phyloP scores from a whole-genome alignment of 2,113 vertebrate genomes.

The Chlorodrepanis virens region DNA sequence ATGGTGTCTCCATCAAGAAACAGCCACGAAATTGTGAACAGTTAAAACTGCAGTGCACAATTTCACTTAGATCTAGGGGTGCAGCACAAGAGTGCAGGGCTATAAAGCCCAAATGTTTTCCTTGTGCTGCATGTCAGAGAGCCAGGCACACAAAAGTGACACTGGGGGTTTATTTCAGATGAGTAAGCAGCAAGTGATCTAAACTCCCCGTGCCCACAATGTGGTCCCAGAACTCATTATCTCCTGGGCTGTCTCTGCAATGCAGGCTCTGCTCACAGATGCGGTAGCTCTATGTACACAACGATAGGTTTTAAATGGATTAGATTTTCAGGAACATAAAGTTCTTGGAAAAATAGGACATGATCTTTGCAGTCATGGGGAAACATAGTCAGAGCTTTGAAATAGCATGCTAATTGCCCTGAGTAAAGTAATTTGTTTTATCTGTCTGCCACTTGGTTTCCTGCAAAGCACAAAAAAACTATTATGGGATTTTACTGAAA shows the following conservation, averaged over 20 bases:
- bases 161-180: background rate
- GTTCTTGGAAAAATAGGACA: constrained; percentile 63
- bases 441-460: constrained; percentile 74
- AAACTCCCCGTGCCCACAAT: background rate
- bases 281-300: background rate
- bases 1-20: background rate
- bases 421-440: constrained; percentile 76
- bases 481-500: constrained; percentile 74
- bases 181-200: background rate
- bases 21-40: background rate
- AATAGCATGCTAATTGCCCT: constrained; percentile 71
- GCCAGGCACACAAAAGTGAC: background rate
- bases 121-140: background rate
- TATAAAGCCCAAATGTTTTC: background rate
- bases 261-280: background rate
- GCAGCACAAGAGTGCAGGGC: background rate
- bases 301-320: background rate
- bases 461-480: constrained; percentile 61
- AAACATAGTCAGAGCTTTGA: constrained; percentile 65
- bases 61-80: background rate
- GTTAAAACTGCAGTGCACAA: background rate
- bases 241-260: background rate
- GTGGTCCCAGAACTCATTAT: background rate
- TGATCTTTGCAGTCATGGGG: constrained; percentile 55
- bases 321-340: constrained; percentile 43